Conservation (phyloP, 2,797 vertebrate genomes). For the Labeo calbasu region DNA sequence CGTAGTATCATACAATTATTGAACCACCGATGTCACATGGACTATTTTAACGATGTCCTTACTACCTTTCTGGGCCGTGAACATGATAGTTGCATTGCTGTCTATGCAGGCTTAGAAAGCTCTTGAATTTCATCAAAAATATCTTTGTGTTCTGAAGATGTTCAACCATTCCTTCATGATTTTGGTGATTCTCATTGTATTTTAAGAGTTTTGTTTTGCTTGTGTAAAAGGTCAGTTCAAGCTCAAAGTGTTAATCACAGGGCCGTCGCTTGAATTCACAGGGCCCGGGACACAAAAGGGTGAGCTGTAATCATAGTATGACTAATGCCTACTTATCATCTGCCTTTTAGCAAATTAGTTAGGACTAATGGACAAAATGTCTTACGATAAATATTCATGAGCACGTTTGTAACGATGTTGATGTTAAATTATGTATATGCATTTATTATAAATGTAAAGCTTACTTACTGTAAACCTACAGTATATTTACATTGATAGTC, state of each 20-base stretch:
- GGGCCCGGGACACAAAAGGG: not conserved
- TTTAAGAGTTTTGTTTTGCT: slow-evolving; percentile 4
- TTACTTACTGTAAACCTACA: not conserved
- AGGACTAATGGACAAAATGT: not conserved
- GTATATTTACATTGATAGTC: not conserved
- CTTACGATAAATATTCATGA: not conserved
- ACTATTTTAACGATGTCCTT: no score
- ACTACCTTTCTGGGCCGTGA: no score
- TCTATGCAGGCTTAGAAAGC: no score
- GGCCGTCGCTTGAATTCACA: not conserved
- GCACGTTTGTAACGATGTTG: not conserved
- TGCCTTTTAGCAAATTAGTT: not conserved
- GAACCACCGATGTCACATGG: no score
- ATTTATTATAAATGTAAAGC: not conserved
- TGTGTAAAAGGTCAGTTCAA: slow-evolving; percentile 7
- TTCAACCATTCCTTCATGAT: not conserved
- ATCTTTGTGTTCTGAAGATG: no score
- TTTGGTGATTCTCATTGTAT: not conserved
- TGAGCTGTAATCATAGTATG: not conserved
- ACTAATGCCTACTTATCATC: not conserved
- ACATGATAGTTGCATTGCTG: no score
- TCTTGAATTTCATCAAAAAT: no score
- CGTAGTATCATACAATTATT: no score
- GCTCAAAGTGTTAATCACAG: not conserved
- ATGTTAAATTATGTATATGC: not conserved